These are phyloP conservation scores for Stenopsyche tienmushanensis DNA, from an alignment of 1,140 invertebrate species.

Conservation along the genomic window DNA sequence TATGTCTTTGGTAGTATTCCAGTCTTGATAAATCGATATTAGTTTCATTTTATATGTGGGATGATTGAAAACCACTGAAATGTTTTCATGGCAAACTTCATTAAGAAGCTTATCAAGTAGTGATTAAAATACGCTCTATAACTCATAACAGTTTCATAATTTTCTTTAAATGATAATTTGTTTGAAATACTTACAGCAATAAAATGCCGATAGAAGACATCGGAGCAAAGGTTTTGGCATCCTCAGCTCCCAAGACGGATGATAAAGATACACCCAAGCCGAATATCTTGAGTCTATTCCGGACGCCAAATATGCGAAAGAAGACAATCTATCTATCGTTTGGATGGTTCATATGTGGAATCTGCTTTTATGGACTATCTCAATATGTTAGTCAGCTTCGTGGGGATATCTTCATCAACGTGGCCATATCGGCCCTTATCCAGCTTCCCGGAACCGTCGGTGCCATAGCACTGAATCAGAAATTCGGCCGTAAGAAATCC, in stretches of 20 bases:
- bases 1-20: too few species aligned
- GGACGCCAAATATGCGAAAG: constrained; percentile 69
- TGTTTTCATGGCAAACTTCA: too few species aligned
- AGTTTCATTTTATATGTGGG: too few species aligned
- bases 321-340: constrained; percentile 72
- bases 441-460: constrained; percentile 70
- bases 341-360: constrained; percentile 72
- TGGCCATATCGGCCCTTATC: constrained; percentile 64
- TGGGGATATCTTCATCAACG: constrained; percentile 73
- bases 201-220: constrained; percentile 57
- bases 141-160: background rate
- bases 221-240: constrained; percentile 49
- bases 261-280: constrained; percentile 54
- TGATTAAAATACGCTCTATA: background rate
- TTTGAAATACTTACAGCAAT: constrained; percentile 47
- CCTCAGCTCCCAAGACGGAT: constrained; percentile 43
- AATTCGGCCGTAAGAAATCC: constrained; percentile 64
- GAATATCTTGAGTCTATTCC: constrained; percentile 67
- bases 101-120: too few species aligned
- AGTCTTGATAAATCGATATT: too few species aligned
- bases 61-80: too few species aligned
- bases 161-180: background rate
- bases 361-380: constrained; percentile 74
- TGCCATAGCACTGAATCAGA: constrained; percentile 65
- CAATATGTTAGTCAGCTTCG: constrained; percentile 72